These are phyloP conservation scores for Caenorhabditis sp. DNA, from an alignment of 2,888 invertebrate genomes.

Conservation along the genomic window DNA sequence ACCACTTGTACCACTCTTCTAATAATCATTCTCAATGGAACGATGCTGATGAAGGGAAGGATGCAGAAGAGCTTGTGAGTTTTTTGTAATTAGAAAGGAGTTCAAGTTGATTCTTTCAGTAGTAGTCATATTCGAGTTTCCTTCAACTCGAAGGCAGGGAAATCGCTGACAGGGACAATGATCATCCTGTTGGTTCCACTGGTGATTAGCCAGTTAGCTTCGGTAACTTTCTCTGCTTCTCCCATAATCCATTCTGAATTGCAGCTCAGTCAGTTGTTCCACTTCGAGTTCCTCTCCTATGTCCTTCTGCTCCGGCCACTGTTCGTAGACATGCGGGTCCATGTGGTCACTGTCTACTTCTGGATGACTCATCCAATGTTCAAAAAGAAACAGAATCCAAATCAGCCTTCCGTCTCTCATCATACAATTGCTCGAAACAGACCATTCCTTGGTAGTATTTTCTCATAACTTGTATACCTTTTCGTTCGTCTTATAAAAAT, in stretches of 20 bases:
- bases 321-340: slow-evolving; percentile 33
- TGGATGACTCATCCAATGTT: slow-evolving; percentile 40
- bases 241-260: neutral
- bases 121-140: neutral
- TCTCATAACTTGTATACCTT: too few species aligned
- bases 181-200: slow-evolving; percentile 27
- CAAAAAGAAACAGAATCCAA: neutral
- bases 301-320: slow-evolving; percentile 26
- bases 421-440: neutral
- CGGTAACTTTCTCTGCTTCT: slow-evolving; percentile 4
- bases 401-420: neutral
- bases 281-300: slow-evolving; percentile 13
- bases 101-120: too few species aligned
- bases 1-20: neutral
- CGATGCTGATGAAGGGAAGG: slow-evolving; percentile 16
- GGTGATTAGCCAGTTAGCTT: neutral
- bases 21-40: slow-evolving; percentile 6
- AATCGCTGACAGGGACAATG: slow-evolving; percentile 27
- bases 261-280: slow-evolving; percentile 18
- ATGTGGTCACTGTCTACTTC: slow-evolving; percentile 37
- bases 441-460: too few species aligned
- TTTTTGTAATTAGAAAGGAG: neutral
- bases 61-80: neutral
- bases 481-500: too few species aligned
- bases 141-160: slow-evolving; percentile 18